phyloP scores from a whole-genome alignment of 2,888 invertebrate genomes.

The Melieria picta region DNA sequence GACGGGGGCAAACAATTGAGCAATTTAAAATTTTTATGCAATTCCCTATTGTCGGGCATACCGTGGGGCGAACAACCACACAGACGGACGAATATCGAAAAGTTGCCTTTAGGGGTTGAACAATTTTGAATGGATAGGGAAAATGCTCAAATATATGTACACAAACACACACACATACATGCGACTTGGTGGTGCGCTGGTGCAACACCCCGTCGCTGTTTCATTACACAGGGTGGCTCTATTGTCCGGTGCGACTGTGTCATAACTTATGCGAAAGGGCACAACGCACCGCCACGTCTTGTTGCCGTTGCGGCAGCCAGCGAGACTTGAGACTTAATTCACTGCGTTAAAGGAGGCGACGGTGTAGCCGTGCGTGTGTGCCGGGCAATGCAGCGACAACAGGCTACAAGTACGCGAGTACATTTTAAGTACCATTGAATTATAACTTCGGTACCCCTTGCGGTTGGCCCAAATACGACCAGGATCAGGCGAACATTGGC shows the following conservation, averaged over 20 bases:
- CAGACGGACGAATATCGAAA: too few relatives aligned
- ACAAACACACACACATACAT: not conserved
- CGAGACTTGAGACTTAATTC: too few relatives aligned
- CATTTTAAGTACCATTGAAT: not conserved
- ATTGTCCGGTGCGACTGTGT: too few relatives aligned
- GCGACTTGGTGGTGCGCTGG: too few relatives aligned
- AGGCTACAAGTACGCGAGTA: not conserved
- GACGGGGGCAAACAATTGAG: not conserved
- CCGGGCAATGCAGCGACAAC: too few relatives aligned
- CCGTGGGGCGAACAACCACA: not conserved
- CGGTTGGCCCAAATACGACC: slow-evolving; percentile 11
- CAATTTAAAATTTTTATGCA: slow-evolving; percentile 2
- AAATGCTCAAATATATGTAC: not conserved
- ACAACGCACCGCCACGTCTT: too few relatives aligned
- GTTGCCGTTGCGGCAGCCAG: too few relatives aligned
- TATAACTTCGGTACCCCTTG: not conserved
- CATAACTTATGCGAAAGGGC: too few relatives aligned
- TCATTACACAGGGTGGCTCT: not conserved
- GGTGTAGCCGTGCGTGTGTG: too few relatives aligned
- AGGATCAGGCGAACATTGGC: slow-evolving; percentile 1
- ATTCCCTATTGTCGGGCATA: slow-evolving; percentile 2
- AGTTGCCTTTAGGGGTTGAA: not conserved
- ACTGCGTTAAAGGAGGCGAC: too few relatives aligned
- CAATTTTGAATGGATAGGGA: slow-evolving; percentile 5
- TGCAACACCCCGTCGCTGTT: not conserved